Evolutionary conservation across 2,797 vertebrate species (phyloP), one percentile per base, ranked within the genome.

Genomic region (Phataginus tricuspis): DNA sequence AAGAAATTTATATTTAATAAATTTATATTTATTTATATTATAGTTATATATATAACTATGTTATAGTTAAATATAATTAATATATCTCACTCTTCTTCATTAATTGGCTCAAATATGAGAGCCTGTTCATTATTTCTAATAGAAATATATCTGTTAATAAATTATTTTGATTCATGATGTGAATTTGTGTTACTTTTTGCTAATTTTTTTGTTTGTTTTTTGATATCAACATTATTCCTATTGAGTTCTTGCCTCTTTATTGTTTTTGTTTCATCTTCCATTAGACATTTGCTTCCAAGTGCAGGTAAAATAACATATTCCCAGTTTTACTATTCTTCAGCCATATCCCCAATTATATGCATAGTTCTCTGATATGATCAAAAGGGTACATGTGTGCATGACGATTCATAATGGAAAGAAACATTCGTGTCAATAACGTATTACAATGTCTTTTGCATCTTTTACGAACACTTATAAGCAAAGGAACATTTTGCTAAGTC

Each of bases 61-160:
- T 92, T 90, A 77, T 77, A 71, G 74, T 93, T 79, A 16, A 68
- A 27, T 68, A 37, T 66, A 96, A 59, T 64, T 87, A 15, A 87
- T 68, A 69, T 39, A 78, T 86, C 21, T 18, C 27, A 80, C 18
- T 94, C 11, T 7, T 74, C 31, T 77, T 80, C 87, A 93, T 87
- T 78, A 75, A 57, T 2, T 95, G 42, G 5, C 13, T 95, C 34
- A 80, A 85, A 89, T 63, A 51, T 1, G 51, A 90, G 42, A 74
- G 10, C 27, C 10, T 93, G 18, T 27, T 90, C 25, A 13, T 91
- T 63, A 83, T 27, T 82, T 82, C 21, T 63, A 71, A 71, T 12
- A 83, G 7, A 90, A 53, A 45, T 14, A 42, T 57, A 72, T 68
- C 55, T 63, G 15, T 45, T 66, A 68, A 90, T 71, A 80, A 86